Base-by-base conservation (phyloP, 2,888 invertebrate genomes). In the Augochlorella aurata region DNA sequence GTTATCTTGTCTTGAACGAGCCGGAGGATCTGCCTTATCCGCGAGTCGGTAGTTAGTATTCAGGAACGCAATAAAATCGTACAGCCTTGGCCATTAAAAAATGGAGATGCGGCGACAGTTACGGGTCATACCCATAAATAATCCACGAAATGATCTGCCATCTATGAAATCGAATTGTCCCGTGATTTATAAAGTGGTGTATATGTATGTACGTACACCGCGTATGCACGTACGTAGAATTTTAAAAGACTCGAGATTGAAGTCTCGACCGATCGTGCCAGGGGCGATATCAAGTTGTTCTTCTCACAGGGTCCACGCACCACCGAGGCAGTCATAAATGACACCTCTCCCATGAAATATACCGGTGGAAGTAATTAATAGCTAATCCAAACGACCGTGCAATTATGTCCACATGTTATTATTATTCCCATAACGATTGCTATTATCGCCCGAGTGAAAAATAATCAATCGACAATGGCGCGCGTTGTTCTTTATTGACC, bases 301-400 rank as follows among this genome's bases (percentile, higher is more conserved):
- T 79, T 67, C 58, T 61, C 75, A 69, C 74, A 61, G 69, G 66
- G 75, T 73, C 81, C 74, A 24, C 70, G 72, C 61, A 66, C 74
- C 74, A 67, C 47, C 68, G 50, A 73, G 80, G 78, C 70, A 72
- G 88, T 78, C 85, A 85, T 90, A 89, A 90, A 89, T 88, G 89
- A 90, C 90, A 89, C 88, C 87, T 87, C 87, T 85, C 84, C 82
- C 70, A 84, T 84, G 85, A 85, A 87, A 85, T 87, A 87, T 82
- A 88, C 75, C 85, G 75, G 76, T 79, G 82, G 85, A 88, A 88
- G 88, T 85, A 88, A 90, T 90, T 90, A 89, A 90, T 90, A 84
- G 85, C 65, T 89, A 85, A 89, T 88, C 79, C 70, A 74, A 85
- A 79, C 82, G 81, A 61, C 77, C 29, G 63, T 29, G 87, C 84